Evolutionary conservation across 2,113 vertebrate genomes (phyloP).

Genomic region (Hyperopisus bebe): DNA sequence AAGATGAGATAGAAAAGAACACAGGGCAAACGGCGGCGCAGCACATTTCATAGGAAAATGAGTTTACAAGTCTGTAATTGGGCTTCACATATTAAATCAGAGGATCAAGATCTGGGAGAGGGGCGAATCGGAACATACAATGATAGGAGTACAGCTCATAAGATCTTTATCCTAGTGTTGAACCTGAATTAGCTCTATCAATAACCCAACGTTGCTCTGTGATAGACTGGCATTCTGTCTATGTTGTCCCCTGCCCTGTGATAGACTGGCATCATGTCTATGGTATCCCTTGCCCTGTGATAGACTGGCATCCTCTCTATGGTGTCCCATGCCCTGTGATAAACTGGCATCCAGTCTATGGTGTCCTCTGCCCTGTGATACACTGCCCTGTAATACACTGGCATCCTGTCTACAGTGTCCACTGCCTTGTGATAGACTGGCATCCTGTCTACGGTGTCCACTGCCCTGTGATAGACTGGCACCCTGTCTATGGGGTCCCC

Average conservation of each 20-base stretch:
- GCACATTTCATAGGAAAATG: background rate
- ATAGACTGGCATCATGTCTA: no score
- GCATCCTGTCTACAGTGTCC: no score
- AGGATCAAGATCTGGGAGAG: background rate
- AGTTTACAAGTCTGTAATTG: background rate
- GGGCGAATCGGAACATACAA: background rate
- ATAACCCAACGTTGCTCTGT: background rate
- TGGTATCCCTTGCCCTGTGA: no score
- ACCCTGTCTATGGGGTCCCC: no score
- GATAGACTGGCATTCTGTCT: background rate
- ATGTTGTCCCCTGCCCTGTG: background rate
- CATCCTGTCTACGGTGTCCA: no score
- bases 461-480: no score
- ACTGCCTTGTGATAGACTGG: no score
- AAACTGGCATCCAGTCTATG: no score
- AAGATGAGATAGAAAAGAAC: background rate
- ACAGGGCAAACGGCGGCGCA: background rate
- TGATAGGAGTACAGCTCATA: background rate
- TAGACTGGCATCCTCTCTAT: no score
- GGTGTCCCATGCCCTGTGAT: no score
- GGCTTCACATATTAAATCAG: background rate
- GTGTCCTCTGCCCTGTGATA: no score
- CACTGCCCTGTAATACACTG: no score
- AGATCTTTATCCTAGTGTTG: background rate
- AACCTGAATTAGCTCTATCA: background rate